Conservation (phyloP, 2,113 vertebrate species). For the Cromileptes altivelis region DNA sequence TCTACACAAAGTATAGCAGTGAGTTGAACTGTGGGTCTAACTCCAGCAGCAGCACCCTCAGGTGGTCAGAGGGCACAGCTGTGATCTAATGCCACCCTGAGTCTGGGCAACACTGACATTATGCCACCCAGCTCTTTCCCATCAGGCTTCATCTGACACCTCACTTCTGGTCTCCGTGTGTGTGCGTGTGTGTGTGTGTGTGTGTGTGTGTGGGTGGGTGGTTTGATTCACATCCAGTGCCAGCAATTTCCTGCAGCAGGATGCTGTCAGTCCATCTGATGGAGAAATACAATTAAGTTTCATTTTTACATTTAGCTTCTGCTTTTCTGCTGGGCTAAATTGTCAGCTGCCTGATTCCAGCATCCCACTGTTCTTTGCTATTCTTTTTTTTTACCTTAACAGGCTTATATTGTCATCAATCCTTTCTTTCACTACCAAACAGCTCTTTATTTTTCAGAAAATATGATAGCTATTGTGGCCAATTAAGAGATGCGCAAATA, state of each 20-base stretch:
- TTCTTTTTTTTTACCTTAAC: slow-evolving; percentile 2
- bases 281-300: slow-evolving; percentile 56
- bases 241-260: slow-evolving; percentile 63
- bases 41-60: background rate
- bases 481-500: slow-evolving; percentile 48
- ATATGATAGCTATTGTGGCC: slow-evolving; percentile 20
- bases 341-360: slow-evolving; percentile 35
- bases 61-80: slow-evolving; percentile 16
- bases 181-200: slow-evolving; percentile 11
- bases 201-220: background rate
- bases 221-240: background rate
- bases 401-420: slow-evolving; percentile 10
- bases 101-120: background rate
- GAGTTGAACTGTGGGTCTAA: background rate
- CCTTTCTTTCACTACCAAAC: slow-evolving; percentile 10
- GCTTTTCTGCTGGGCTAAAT: slow-evolving; percentile 6
- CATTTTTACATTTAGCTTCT: slow-evolving; percentile 39
- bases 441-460: background rate
- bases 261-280: slow-evolving; percentile 56
- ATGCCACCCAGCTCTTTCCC: slow-evolving; percentile 3
- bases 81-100: slow-evolving; percentile 17
- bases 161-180: background rate
- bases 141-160: slow-evolving; percentile 16
- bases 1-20: background rate
- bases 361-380: slow-evolving; percentile 12